phyloP scores from a whole-genome alignment of 2,797 vertebrate species.

The Hypotaenidia okinawae region DNA sequence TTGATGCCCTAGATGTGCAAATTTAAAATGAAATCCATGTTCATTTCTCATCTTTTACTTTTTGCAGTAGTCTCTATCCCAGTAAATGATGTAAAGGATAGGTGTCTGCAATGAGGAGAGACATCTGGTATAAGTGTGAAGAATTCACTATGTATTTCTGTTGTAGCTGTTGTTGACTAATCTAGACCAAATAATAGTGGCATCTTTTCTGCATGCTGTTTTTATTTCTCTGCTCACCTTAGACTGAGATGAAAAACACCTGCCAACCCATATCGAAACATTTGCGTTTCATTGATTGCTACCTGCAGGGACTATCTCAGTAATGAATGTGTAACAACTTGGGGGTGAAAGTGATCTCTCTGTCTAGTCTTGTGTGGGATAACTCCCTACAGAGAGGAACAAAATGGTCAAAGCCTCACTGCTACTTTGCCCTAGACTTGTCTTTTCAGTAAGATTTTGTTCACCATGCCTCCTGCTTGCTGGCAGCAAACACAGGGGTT shows the following conservation, averaged over 20 bases:
- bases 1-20: background rate
- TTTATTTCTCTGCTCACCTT: constrained; percentile 56
- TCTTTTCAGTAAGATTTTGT: constrained; percentile 59
- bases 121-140: background rate
- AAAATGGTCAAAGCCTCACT: constrained; percentile 50
- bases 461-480: constrained; percentile 41
- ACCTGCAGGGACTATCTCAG: constrained; percentile 45
- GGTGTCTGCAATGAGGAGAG: background rate
- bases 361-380: constrained; percentile 44
- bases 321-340: constrained; percentile 56
- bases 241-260: constrained; percentile 46
- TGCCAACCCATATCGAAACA: constrained; percentile 54
- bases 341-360: constrained; percentile 67
- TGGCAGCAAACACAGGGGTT: background rate
- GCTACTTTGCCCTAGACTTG: constrained; percentile 41
- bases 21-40: background rate
- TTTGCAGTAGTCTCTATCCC: background rate
- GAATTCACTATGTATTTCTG: background rate
- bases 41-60: background rate
- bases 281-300: constrained; percentile 70
- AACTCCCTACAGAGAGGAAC: constrained; percentile 56
- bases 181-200: background rate
- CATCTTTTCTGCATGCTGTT: constrained; percentile 15
- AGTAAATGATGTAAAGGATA: background rate
- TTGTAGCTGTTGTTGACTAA: background rate